Conservation (phyloP, 92 coral and sea anemone genomes). For the Desmophyllum pertusum region DNA sequence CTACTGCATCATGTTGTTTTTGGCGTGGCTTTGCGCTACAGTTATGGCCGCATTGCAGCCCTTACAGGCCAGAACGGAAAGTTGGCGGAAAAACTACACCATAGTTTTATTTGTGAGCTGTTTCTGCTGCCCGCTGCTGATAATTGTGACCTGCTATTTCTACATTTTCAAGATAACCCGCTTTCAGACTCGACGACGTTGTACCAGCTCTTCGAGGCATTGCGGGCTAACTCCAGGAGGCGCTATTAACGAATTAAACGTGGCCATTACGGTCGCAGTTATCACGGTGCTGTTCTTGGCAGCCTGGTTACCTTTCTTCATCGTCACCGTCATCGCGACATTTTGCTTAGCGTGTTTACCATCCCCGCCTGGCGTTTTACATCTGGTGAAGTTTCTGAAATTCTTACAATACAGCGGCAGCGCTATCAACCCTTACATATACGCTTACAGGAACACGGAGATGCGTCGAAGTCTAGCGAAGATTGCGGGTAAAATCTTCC, state of each 20-base stretch:
- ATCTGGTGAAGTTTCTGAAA: slow-evolving; percentile 71
- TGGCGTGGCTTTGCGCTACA: slow-evolving; percentile 73
- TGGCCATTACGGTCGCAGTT: slow-evolving; percentile 74
- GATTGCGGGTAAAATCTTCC: slow-evolving; percentile 31
- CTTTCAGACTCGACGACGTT: slow-evolving; percentile 55
- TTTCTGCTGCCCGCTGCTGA: slow-evolving; percentile 69
- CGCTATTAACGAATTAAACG: slow-evolving; percentile 68
- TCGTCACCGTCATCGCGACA: slow-evolving; percentile 63
- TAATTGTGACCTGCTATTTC: slow-evolving; percentile 67
- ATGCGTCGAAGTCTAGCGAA: slow-evolving; percentile 62
- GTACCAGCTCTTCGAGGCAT: slow-evolving; percentile 40
- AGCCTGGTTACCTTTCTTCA: slow-evolving; percentile 90
- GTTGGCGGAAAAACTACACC: slow-evolving; percentile 60
- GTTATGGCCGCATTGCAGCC: slow-evolving; percentile 66
- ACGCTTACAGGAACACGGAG: slow-evolving; percentile 84
- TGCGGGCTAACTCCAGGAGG: slow-evolving; percentile 70
- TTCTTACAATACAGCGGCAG: slow-evolving; percentile 90
- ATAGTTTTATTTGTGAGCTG: slow-evolving; percentile 57
- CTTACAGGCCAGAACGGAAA: slow-evolving; percentile 31
- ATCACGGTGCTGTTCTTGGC: slow-evolving; percentile 75
- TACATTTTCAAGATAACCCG: slow-evolving; percentile 76
- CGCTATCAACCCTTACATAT: slow-evolving; percentile 83
- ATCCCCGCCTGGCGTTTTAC: slow-evolving; percentile 35
- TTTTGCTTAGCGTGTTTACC: slow-evolving; percentile 56
- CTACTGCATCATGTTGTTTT: slow-evolving; percentile 60